Evolutionary conservation across 2,113 vertebrate genomes (phyloP).

Genomic region (Propithecus coquereli): DNA sequence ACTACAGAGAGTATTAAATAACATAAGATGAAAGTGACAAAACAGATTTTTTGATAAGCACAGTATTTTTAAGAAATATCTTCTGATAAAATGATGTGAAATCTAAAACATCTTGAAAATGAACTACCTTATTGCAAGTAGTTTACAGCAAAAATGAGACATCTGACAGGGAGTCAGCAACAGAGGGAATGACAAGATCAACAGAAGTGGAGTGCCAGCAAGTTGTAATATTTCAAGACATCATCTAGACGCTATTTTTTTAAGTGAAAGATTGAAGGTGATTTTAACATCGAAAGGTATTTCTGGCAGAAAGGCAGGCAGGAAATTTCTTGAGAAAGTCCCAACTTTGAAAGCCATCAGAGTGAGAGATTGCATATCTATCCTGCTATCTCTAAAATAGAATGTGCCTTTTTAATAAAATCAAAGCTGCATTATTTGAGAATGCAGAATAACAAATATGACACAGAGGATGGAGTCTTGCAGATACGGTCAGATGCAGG

Average conservation of each 20-base stretch:
- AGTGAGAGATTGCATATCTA: neutral
- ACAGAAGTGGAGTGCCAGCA: neutral
- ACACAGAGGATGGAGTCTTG: neutral
- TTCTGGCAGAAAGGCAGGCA: constrained; percentile 23
- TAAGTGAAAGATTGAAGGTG: constrained; percentile 28
- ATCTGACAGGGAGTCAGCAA: neutral
- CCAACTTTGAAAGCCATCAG: neutral
- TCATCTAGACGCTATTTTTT: neutral
- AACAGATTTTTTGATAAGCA: constrained; percentile 31
- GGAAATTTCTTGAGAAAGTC: constrained; percentile 16
- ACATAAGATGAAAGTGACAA: constrained; percentile 27
- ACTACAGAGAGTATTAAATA: constrained; percentile 26
- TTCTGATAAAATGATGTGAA: constrained; percentile 42
- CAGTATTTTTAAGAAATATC: constrained; percentile 30
- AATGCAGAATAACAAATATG: neutral
- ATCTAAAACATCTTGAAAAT: constrained; percentile 46
- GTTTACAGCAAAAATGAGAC: constrained; percentile 32
- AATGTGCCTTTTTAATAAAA: neutral
- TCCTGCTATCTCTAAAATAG: neutral
- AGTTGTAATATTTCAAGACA: constrained; percentile 1
- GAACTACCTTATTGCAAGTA: constrained; percentile 39
- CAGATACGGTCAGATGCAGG: neutral
- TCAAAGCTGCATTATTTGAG: neutral
- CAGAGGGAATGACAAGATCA: constrained; percentile 37
- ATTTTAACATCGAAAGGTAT: constrained; percentile 36